Evolutionary conservation across 2,797 vertebrate genomes (phyloP).

Genomic region (Cryptoprocta ferox): DNA sequence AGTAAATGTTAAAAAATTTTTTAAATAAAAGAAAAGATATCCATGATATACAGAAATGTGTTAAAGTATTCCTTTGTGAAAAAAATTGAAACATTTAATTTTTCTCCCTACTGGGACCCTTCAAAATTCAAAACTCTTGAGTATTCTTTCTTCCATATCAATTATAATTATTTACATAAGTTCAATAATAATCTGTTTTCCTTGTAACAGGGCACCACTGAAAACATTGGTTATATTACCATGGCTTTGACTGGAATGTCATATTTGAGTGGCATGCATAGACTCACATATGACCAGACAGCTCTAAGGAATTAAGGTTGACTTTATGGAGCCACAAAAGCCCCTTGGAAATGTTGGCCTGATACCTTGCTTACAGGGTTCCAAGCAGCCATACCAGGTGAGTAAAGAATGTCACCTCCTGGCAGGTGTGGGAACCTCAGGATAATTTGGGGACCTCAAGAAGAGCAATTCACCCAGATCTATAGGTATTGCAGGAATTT

Average conservation of each 20-base stretch:
- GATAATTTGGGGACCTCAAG: not conserved
- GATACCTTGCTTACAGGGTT: not conserved
- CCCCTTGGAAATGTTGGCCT: not conserved
- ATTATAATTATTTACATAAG: not conserved
- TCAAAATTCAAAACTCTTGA: not conserved
- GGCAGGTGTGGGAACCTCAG: not conserved
- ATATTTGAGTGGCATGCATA: not conserved
- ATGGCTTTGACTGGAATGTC: not conserved
- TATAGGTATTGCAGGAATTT: not conserved
- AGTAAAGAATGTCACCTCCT: not conserved
- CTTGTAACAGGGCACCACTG: not conserved
- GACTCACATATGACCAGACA: not conserved
- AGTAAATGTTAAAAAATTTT: no score
- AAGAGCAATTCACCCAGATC: not conserved
- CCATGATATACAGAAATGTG: not conserved
- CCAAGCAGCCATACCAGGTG: not conserved
- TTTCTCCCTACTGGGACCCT: not conserved
- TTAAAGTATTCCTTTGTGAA: not conserved
- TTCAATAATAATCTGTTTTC: not conserved
- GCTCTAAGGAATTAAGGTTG: not conserved
- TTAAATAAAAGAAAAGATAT: not conserved
- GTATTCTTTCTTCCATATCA: not conserved
- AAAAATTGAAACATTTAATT: not conserved
- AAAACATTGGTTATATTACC: not conserved
- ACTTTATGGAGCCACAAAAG: not conserved